Conservation (phyloP, 2,113 vertebrate species). For the Aspidoscelis tigris region DNA sequence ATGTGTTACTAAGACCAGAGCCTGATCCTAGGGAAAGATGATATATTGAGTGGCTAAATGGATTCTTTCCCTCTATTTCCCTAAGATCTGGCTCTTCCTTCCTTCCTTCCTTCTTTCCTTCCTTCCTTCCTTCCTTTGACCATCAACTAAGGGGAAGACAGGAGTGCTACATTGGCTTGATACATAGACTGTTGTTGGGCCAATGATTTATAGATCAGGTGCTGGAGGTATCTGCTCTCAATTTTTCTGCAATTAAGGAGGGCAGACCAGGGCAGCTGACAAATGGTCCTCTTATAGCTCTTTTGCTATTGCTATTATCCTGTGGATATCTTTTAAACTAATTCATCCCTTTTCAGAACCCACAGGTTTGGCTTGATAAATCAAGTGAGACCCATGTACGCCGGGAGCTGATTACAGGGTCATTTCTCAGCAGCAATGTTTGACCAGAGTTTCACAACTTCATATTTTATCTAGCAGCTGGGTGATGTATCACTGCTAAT, state of each 20-base stretch:
- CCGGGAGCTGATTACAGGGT: conserved; percentile 69
- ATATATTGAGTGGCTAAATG: no score
- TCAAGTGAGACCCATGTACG: conserved; percentile 69
- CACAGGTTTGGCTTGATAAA: conserved; percentile 75
- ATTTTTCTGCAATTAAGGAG: conserved; percentile 75
- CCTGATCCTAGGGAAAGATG: no score
- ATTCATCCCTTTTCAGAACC: conserved; percentile 65
- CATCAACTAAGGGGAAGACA: conserved; percentile 22
- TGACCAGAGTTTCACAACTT: conserved; percentile 73
- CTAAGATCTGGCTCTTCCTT: no score
- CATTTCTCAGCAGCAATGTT: conserved; percentile 68
- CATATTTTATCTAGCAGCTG: conserved; percentile 75
- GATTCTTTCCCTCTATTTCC: no score
- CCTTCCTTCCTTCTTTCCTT: no score
- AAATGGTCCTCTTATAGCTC: conserved; percentile 67
- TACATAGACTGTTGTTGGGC: conserved; percentile 62
- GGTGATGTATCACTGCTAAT: conserved; percentile 66
- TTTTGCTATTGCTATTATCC: conserved; percentile 64
- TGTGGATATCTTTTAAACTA: conserved; percentile 68
- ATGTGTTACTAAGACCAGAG: no score
- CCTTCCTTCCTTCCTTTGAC: background rate
- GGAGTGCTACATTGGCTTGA: conserved; percentile 46
- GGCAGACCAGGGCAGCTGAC: conserved; percentile 66
- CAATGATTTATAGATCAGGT: conserved; percentile 70
- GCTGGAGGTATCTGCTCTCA: conserved; percentile 57